These are phyloP conservation scores for Rhizoglyphus robini DNA, from an alignment of 1,140 invertebrate genomes.

Conservation along the genomic window DNA sequence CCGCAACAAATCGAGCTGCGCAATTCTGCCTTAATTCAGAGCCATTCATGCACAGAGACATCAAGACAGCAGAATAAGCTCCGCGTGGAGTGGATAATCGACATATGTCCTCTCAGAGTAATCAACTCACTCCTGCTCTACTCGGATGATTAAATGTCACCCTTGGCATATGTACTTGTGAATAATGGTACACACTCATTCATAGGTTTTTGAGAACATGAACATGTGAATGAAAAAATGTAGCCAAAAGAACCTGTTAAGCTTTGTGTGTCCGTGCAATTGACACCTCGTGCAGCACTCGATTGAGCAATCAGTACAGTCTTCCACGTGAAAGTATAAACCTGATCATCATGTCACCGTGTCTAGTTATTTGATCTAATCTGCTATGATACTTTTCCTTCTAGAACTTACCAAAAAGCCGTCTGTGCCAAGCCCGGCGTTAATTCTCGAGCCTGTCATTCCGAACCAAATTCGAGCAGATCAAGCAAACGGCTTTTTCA, in stretches of 20 bases:
- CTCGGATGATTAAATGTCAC: too few relatives aligned
- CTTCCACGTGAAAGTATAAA: not conserved
- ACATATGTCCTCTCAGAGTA: too few relatives aligned
- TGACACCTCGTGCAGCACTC: not conserved
- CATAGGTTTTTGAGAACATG: too few relatives aligned
- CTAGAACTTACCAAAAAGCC: conserved; percentile 65
- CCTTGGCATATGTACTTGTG: too few relatives aligned
- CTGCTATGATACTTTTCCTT: not conserved
- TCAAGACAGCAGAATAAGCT: not conserved
- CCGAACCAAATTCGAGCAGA: conserved; percentile 49
- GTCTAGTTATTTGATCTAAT: not conserved
- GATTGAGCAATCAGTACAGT: not conserved
- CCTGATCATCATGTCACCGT: not conserved
- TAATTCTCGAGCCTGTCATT: conserved; percentile 65
- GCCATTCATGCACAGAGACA: conserved; percentile 1
- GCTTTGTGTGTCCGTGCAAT: not conserved
- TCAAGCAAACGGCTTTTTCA: conserved; percentile 50
- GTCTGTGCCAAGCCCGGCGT: conserved; percentile 74
- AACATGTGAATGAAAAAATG: too few relatives aligned
- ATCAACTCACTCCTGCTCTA: too few relatives aligned
- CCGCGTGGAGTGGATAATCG: not conserved
- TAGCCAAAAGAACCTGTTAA: not conserved
- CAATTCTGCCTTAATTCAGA: not conserved
- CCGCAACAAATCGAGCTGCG: not conserved
- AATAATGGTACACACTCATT: too few relatives aligned